These are phyloP conservation scores for Enoplosus armatus DNA, from an alignment of 2,797 vertebrate genomes.

Conservation along the genomic window DNA sequence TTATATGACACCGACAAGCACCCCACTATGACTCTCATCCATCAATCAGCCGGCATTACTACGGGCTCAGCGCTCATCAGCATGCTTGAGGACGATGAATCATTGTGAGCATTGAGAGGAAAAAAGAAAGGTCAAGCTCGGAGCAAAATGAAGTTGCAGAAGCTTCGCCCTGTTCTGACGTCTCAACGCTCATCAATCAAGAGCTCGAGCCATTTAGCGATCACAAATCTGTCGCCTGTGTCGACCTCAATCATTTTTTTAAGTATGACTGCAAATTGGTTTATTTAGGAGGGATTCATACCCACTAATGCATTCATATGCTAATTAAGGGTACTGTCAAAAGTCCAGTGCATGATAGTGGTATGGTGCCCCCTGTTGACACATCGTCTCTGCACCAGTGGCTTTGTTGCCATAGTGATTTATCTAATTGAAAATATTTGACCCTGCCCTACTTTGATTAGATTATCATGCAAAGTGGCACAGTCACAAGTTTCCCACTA, in stretches of 20 bases:
- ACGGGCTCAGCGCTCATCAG: slow-evolving; percentile 43
- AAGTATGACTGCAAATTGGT: slow-evolving; percentile 37
- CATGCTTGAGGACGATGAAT: slow-evolving; percentile 41
- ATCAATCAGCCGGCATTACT: slow-evolving; percentile 55
- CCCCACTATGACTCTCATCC: slow-evolving; percentile 21
- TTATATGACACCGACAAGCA: slow-evolving; percentile 21
- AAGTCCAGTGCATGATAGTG: slow-evolving; percentile 5
- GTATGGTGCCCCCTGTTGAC: slow-evolving; percentile 47
- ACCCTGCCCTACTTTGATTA: background rate
- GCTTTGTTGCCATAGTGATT: slow-evolving; percentile 23
- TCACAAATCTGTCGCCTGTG: slow-evolving; percentile 45
- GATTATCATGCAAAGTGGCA: background rate
- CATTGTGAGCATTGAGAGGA: slow-evolving; percentile 34
- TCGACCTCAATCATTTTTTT: slow-evolving; percentile 40
- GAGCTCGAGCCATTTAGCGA: slow-evolving; percentile 29
- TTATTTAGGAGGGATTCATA: slow-evolving; percentile 48
- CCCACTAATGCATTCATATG: slow-evolving; percentile 31
- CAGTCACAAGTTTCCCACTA: background rate
- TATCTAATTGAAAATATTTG: background rate
- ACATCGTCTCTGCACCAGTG: slow-evolving; percentile 11
- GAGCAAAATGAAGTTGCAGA: slow-evolving; percentile 22
- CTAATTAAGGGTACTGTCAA: slow-evolving; percentile 36
- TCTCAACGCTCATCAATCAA: slow-evolving; percentile 63
- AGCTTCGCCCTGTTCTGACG: slow-evolving; percentile 32
- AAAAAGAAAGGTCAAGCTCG: slow-evolving; percentile 50